phyloP scores from a whole-genome alignment of 2,888 invertebrate genomes.

The Catocala fraxini region DNA sequence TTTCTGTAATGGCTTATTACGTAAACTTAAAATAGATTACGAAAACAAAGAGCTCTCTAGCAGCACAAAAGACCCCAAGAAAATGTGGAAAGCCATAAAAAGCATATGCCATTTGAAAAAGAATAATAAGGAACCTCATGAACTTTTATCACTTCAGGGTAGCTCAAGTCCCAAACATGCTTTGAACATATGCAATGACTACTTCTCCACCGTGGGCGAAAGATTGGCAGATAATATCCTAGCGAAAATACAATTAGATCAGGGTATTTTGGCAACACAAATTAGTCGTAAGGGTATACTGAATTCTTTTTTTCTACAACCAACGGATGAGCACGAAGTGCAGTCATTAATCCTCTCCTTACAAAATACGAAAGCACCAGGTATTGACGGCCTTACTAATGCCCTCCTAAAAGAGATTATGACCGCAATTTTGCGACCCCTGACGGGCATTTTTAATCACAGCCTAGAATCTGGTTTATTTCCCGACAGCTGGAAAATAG shows the following conservation, averaged over 20 bases:
- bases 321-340: constrained; percentile 9
- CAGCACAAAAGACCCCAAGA: not conserved
- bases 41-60: constrained; percentile 1
- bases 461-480: too few relatives aligned
- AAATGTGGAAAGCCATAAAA: too few relatives aligned
- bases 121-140: too few relatives aligned
- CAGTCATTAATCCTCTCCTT: constrained; percentile 2
- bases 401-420: not conserved
- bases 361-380: constrained; percentile 1
- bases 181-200: too few relatives aligned
- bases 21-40: constrained; percentile 3
- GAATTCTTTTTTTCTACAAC: constrained; percentile 10
- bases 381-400: constrained; percentile 6
- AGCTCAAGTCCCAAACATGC: too few relatives aligned
- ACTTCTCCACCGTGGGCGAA: too few relatives aligned
- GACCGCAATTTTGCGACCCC: too few relatives aligned
- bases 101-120: too few relatives aligned
- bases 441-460: too few relatives aligned
- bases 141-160: too few relatives aligned
- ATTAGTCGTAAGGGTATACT: not conserved
- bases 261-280: not conserved
- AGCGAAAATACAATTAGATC: not conserved
- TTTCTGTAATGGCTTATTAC: not conserved
- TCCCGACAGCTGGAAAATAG: too few relatives aligned
- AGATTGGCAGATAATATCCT: not conserved